Base-by-base conservation (phyloP, 1,140 invertebrate genomes). In the Brachionus rotundiformis region DNA sequence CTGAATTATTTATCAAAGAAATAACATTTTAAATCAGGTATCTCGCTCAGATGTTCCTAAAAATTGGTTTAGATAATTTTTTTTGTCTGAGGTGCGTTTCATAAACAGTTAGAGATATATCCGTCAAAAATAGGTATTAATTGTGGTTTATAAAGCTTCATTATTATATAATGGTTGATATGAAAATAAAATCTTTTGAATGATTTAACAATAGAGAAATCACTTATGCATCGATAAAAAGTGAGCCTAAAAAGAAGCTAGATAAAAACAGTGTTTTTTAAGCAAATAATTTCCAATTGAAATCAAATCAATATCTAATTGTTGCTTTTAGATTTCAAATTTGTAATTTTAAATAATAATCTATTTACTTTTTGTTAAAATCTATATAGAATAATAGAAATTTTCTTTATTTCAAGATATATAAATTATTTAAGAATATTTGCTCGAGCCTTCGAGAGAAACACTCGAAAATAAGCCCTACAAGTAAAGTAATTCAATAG, bases 331-430 rank as follows among this genome's bases (percentile, higher is more conserved):
- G 47, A 54, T 54, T 54, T 54, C 47, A 54, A 54, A 1, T 54
- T 54, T 54, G 47, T 54, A 54, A 54, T 54, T 54, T 54, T 54
- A 54, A 54, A 54, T 54, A 54, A 54, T 16, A 54, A 54, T 54
- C 23, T 54, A 54, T 54, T 54, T 54, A 54, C 47, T 54, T 54
- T 39, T 54, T 16, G n/a, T 54, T 54, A 54, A 23, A 19, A 7
- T 54, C 47, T 54, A 7, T 25, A 3, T n/a, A 7, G 47, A 16
- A 54, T 54, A 54, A 23, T 8, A 19, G 19, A 54, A 54, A 7
- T 19, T 23, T 54, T 25, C 23, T 19, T 19, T 1, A 10, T 39
- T 39, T 49, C 2, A 54, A 23, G n/a, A 54, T 19, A 19, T 54
- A 54, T 54, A 23, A 54, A 54, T 54, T 54, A 54, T 54, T 54